A percentile compares a stretch with the other conserved stretches of the same genome.
These are phyloP conservation scores for Ceratoteleas bidentatus DNA, from an alignment of 1,140 invertebrate species.

Conservation along the genomic window DNA sequence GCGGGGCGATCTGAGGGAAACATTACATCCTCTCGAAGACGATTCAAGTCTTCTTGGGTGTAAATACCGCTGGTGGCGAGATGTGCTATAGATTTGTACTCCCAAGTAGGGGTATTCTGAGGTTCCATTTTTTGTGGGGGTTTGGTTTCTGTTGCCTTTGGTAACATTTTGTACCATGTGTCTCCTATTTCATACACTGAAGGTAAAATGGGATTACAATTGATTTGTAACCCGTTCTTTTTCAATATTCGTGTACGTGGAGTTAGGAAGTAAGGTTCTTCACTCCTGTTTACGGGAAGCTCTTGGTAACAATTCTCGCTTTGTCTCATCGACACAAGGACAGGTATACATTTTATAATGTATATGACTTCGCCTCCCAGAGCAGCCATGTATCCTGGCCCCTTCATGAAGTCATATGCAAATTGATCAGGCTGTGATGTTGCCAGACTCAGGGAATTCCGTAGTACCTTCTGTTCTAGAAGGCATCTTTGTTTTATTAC, in stretches of 20 bases:
- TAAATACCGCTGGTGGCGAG: no score
- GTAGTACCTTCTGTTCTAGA: background rate
- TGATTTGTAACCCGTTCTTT: background rate
- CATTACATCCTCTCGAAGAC: background rate
- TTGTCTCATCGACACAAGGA: background rate
- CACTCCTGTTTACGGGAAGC: background rate
- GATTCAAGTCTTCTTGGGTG: background rate
- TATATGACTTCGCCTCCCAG: conserved; percentile 44
- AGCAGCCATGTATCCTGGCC: background rate
- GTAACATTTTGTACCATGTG: background rate
- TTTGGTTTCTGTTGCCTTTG: no score
- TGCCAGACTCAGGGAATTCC: background rate
- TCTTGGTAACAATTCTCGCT: background rate
- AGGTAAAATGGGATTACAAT: no score
- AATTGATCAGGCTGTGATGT: background rate
- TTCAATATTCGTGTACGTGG: conserved; percentile 6
- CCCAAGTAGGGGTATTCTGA: background rate
- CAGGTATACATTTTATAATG: conserved; percentile 42
- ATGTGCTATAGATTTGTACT: background rate
- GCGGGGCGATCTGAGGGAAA: background rate
- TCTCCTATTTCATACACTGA: conserved; percentile 1
- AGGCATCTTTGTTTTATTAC: background rate
- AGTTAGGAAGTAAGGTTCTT: background rate
- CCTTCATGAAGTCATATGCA: background rate
- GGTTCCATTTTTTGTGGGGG: background rate